Evolutionary conservation across 2,797 vertebrate genomes (phyloP).

Genomic region (Dromococcyx pavoninus): DNA sequence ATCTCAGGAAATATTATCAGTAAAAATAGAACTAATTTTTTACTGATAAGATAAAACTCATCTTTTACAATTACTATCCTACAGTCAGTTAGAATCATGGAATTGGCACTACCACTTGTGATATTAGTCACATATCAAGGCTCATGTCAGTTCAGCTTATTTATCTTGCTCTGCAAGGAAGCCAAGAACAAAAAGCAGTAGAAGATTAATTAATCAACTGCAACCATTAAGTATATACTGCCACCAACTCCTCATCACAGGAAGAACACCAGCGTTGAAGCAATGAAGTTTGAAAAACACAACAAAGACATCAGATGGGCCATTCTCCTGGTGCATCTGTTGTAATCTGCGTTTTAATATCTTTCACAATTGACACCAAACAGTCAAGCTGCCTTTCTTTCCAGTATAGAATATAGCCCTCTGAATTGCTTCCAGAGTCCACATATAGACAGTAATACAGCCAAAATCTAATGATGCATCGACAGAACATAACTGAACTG

Average conservation of each 20-base stretch:
- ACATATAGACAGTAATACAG: background rate
- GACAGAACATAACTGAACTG: background rate
- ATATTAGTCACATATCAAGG: background rate
- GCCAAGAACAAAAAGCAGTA: background rate
- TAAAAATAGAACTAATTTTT: background rate
- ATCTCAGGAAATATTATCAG: background rate
- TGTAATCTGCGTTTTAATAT: background rate
- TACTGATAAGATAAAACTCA: background rate
- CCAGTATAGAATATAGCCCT: background rate
- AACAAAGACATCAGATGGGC: background rate
- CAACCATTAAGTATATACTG: background rate
- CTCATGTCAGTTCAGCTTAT: background rate
- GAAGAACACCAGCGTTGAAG: background rate
- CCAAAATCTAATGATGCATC: background rate
- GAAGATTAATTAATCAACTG: background rate
- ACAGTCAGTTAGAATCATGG: background rate
- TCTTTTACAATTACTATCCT: background rate
- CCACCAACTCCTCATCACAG: background rate
- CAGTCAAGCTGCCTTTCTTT: background rate
- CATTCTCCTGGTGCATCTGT: background rate
- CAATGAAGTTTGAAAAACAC: background rate
- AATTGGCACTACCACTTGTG: background rate
- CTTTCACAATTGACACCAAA: background rate
- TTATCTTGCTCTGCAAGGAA: background rate
- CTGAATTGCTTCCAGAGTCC: background rate